Evolutionary conservation across 2,797 vertebrate genomes (phyloP), one percentile per base, ranked within the genome.

Genomic region (Crax fasciolata): DNA sequence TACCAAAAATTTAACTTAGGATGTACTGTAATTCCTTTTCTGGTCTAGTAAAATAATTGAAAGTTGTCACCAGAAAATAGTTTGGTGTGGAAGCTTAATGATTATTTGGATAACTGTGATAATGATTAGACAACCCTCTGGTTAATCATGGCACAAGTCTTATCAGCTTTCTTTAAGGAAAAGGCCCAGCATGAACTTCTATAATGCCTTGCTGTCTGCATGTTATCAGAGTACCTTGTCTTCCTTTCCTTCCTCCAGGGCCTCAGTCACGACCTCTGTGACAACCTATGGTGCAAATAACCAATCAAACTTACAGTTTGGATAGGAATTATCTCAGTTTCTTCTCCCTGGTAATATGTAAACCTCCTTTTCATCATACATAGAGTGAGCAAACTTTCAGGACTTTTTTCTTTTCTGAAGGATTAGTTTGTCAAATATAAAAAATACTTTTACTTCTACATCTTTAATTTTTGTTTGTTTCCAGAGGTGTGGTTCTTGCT

Each of bases 401-500:
- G 1, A 9, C 17, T 77, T 65, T 82, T 55, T 66, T n/a, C 4
- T 76, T 75, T 15, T 78, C 21, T 71, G 61, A 59, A 87, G 57
- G 38, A 61, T 43, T 49, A 49, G 8, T 62, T 71, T 71, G 24
- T 63, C 58, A 90, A 67, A 83, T 43, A 20, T 6, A 68, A 84
- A 75, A 3, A 84, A 61, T 35, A 78, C 21, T 2, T 76, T 11
- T 20, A 27, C 84, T 79, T 63, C 32, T 78, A 16, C 3, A 3
- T 67, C 30, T 38, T 57, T 38, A 7, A 58, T 54, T n/a, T 51
- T 59, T 44, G 1, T 70, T 84, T 68, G 2, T 1, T 81, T 87
- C 67, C 10, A 8, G 11, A 10, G 1, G 4, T 32, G 23, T 4
- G 0, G 0, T 18, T 77, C 76, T 78, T 9, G 1, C 19, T 10